Evolutionary conservation across 1,140 invertebrate species (phyloP).

Genomic region (Agrilus planipennis): DNA sequence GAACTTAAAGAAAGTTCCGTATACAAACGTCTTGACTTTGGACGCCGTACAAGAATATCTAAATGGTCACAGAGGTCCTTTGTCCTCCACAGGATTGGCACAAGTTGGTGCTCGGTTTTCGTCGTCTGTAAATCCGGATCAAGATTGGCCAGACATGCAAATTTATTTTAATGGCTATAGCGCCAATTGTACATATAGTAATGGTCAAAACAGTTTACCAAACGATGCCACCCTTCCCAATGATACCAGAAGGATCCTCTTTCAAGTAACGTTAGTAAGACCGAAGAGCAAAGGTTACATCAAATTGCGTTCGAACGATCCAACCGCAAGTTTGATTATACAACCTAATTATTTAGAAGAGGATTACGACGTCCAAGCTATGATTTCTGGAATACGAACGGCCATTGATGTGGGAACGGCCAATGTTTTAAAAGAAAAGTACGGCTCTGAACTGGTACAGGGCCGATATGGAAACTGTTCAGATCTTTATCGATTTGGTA

Average conservation of each 20-base stretch:
- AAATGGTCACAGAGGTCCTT: constrained; percentile 42
- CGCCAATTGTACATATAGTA: constrained; percentile 43
- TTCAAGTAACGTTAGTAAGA: constrained; percentile 57
- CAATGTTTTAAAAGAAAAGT: constrained; percentile 48
- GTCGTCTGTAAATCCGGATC: constrained; percentile 40
- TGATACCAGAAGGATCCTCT: constrained; percentile 39
- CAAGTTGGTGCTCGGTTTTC: constrained; percentile 49
- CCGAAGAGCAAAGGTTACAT: constrained; percentile 72
- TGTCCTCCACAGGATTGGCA: constrained; percentile 44
- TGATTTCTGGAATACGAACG: constrained; percentile 54
- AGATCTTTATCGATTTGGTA: constrained; percentile 53
- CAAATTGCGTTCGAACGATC: constrained; percentile 58
- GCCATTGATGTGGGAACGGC: constrained; percentile 55
- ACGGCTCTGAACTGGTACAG: constrained; percentile 54
- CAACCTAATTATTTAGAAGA: constrained; percentile 73
- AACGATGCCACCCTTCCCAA: constrained; percentile 32
- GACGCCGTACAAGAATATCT: constrained; percentile 48
- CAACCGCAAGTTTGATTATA: constrained; percentile 65
- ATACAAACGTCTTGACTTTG: constrained; percentile 49
- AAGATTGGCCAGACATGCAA: constrained; percentile 48
- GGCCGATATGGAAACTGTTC: constrained; percentile 58
- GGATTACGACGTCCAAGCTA: constrained; percentile 56
- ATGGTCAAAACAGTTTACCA: constrained; percentile 37
- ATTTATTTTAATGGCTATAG: constrained; percentile 56
- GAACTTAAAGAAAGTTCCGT: constrained; percentile 38